Conservation (phyloP, 1,140 invertebrate species). For the Tribolium castaneum region DNA sequence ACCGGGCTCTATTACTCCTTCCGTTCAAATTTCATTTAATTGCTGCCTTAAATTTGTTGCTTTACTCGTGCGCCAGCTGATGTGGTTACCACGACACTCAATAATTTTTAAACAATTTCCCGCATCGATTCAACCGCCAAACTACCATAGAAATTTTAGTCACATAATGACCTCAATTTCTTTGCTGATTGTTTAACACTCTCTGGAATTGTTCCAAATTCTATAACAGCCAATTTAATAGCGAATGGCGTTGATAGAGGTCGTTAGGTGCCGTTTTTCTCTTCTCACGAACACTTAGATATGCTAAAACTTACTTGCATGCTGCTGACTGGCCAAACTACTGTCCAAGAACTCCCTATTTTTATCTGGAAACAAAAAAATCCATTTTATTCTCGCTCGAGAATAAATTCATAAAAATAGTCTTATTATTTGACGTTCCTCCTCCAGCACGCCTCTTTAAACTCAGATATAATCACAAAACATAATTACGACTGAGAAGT, state of each 20-base stretch:
- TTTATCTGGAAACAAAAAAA: constrained; percentile 12
- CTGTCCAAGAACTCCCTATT: not conserved
- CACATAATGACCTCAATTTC: constrained; percentile 4
- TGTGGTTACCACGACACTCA: not conserved
- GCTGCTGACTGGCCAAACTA: constrained; percentile 9
- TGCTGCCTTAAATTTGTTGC: constrained; percentile 27
- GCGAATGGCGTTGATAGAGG: constrained; percentile 13
- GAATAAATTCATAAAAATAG: not conserved
- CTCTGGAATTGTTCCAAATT: constrained; percentile 3
- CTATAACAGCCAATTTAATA: constrained; percentile 2
- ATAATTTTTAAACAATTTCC: not conserved
- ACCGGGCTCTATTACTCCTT: constrained; percentile 38
- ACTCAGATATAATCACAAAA: constrained; percentile 20
- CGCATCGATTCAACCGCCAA: not conserved
- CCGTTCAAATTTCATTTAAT: constrained; percentile 38
- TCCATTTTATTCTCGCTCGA: not conserved
- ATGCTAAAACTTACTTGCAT: constrained; percentile 38
- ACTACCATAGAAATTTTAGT: not conserved
- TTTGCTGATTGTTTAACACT: constrained; percentile 15
- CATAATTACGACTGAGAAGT: constrained; percentile 13
- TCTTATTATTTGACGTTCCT: not conserved
- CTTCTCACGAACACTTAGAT: constrained; percentile 8
- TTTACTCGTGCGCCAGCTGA: not conserved
- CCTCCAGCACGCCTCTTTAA: not conserved
- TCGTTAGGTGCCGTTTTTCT: constrained; percentile 12